These are phyloP conservation scores for Rhineura floridana DNA, from an alignment of 2,113 vertebrate species.

Conservation along the genomic window DNA sequence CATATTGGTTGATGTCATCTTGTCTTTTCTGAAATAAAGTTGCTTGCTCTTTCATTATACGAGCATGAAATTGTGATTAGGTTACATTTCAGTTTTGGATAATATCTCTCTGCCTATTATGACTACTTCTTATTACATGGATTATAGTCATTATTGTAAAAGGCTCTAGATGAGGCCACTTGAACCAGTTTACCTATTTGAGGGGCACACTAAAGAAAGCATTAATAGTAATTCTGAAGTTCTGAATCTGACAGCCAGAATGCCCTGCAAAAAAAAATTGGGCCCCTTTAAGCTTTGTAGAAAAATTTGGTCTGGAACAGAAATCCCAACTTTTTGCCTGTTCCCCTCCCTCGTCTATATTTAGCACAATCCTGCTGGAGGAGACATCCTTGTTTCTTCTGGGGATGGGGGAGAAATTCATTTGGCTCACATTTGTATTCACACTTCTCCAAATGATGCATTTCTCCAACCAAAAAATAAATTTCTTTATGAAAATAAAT, in stretches of 20 bases:
- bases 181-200: background rate
- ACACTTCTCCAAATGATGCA: too few species aligned
- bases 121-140: background rate
- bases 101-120: background rate
- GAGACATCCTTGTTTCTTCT: background rate
- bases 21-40: background rate
- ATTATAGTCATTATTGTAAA: slow-evolving; percentile 1
- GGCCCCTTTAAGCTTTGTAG: background rate
- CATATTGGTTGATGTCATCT: background rate
- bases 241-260: background rate
- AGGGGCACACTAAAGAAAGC: background rate
- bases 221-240: background rate
- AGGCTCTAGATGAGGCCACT: background rate
- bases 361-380: background rate
- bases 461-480: too few species aligned
- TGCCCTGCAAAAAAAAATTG: background rate
- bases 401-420: too few species aligned
- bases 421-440: too few species aligned
- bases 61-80: background rate
- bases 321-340: background rate
- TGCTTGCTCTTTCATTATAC: background rate
- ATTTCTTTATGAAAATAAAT: too few species aligned
- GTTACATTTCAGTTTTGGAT: background rate
- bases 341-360: background rate
- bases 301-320: background rate